Conservation (phyloP, 2,113 vertebrate species). For the Lonchura striata region DNA sequence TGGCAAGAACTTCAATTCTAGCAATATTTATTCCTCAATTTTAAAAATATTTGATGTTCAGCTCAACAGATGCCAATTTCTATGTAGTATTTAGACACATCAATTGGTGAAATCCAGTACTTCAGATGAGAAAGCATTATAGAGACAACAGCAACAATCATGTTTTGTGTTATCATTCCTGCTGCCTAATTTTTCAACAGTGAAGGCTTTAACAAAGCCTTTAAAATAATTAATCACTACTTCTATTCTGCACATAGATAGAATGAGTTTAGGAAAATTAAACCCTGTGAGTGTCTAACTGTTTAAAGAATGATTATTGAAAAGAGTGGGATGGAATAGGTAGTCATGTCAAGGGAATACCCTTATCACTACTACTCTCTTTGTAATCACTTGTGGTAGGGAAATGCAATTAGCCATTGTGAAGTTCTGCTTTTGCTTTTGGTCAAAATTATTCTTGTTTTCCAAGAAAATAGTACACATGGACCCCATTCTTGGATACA, state of each 20-base stretch:
- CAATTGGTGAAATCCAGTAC: background rate
- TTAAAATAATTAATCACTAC: conserved; percentile 18
- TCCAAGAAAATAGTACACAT: background rate
- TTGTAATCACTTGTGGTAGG: background rate
- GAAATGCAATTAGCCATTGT: background rate
- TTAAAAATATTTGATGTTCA: background rate
- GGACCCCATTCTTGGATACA: background rate
- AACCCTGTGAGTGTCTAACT: background rate
- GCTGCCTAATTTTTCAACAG: conserved; percentile 6
- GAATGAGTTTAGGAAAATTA: background rate
- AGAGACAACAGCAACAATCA: background rate
- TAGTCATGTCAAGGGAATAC: background rate
- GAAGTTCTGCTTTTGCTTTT: background rate
- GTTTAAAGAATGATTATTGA: background rate
- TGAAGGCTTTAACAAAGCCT: conserved; percentile 12
- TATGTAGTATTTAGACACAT: background rate
- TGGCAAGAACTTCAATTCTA: background rate
- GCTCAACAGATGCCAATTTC: background rate
- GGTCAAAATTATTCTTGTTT: background rate
- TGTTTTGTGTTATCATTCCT: background rate
- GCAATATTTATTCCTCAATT: background rate
- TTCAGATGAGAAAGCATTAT: background rate
- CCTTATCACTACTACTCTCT: background rate
- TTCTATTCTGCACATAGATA: background rate
- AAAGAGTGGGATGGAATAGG: background rate